Percentiles rank a stretch among this genome's conserved stretches.
Evolutionary conservation across 2,888 invertebrate species (phyloP).

Genomic region (Platycnemis pennipes): DNA sequence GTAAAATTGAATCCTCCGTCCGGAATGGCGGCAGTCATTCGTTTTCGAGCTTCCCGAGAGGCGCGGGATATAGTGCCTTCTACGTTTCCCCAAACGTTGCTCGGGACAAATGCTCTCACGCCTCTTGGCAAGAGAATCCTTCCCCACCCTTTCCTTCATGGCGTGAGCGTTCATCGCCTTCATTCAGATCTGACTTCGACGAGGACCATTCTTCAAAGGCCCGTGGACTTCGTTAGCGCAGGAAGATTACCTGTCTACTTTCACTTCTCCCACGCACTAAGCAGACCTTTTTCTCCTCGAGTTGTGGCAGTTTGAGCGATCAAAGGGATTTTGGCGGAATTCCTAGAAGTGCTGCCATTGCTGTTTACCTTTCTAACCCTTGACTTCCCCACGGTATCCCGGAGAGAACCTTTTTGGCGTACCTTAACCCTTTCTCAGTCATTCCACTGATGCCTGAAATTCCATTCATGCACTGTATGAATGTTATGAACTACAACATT

Average conservation of each 20-base stretch:
- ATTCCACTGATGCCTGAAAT: no score
- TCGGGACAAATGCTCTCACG: not conserved
- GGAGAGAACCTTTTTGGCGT: no score
- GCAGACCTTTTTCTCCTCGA: not conserved
- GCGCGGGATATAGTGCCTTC: not conserved
- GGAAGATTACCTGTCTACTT: not conserved
- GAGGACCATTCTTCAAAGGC: not conserved
- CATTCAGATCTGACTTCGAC: not conserved
- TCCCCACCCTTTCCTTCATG: no score
- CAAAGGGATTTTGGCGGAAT: not conserved
- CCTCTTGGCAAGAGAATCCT: not conserved
- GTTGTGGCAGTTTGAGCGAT: not conserved
- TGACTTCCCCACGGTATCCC: no score
- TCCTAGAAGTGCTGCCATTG: no score
- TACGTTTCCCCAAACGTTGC: not conserved
- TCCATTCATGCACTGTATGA: no score
- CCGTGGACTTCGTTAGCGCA: not conserved
- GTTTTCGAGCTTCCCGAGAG: not conserved
- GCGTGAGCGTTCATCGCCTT: not conserved
- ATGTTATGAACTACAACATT: no score
- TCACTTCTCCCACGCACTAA: not conserved
- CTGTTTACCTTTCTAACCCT: not conserved
- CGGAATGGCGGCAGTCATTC: not conserved
- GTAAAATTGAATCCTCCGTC: not conserved
- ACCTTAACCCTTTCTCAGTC: no score